These are phyloP conservation scores for Hermatobates lingyangjiaoensis DNA, from an alignment of 1,140 invertebrate species.

Conservation along the genomic window DNA sequence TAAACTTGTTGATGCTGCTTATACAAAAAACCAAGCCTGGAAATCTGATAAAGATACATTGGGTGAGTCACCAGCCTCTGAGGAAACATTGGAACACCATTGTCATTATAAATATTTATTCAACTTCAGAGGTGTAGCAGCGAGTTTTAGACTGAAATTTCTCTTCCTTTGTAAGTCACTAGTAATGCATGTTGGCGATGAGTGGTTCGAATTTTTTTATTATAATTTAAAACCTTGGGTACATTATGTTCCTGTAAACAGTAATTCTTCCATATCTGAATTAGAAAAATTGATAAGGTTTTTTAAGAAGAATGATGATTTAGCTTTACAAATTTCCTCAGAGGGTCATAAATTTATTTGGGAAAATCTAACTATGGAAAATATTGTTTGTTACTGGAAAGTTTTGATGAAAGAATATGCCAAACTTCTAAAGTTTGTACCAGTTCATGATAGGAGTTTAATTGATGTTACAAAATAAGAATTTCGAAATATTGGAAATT, in stretches of 20 bases:
- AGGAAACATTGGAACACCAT: conserved; percentile 79
- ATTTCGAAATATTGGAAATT: too few relatives aligned
- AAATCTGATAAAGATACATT: conserved; percentile 83
- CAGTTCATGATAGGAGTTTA: conserved; percentile 1
- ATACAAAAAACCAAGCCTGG: conserved; percentile 98
- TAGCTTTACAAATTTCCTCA: conserved; percentile 63
- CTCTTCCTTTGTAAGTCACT: conserved; percentile 82
- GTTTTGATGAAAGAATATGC: conserved; percentile 57
- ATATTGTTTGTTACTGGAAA: conserved; percentile 76
- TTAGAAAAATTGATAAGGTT: conserved; percentile 50
- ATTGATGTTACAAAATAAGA: conserved; percentile 4
- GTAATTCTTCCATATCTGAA: conserved; percentile 42
- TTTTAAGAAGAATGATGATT: conserved; percentile 51
- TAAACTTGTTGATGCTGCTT: conserved; percentile 72
- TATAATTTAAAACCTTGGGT: conserved; percentile 80
- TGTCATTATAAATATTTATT: conserved; percentile 89
- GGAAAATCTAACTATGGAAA: conserved; percentile 62
- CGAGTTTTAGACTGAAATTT: conserved; percentile 93
- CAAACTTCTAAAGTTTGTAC: conserved; percentile 47
- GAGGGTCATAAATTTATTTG: conserved; percentile 63
- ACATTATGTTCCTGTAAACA: conserved; percentile 80
- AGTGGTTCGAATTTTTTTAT: conserved; percentile 96
- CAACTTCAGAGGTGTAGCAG: conserved; percentile 90
- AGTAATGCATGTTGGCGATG: conserved; percentile 88
- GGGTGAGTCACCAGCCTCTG: conserved; percentile 53